Conservation (phyloP, 37 sponge, comb jelly and placozoan species). For the Crambe crambe region DNA sequence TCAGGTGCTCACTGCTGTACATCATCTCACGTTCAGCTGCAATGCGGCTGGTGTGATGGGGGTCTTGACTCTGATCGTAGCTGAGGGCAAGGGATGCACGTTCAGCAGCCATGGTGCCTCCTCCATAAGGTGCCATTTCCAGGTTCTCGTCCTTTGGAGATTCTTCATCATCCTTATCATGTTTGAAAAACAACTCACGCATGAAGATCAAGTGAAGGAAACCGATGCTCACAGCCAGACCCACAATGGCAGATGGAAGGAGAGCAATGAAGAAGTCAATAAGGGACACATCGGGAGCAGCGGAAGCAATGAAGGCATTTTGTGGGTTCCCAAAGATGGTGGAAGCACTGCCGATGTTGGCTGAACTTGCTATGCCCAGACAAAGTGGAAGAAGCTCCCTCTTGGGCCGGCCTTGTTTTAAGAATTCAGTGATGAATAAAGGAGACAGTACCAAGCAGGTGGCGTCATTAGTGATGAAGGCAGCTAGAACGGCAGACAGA, state of each 20-base stretch:
- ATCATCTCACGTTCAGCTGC: constrained; percentile 59
- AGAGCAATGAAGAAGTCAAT: constrained; percentile 68
- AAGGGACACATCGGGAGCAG: constrained; percentile 43
- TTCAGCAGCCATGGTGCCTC: constrained; percentile 44
- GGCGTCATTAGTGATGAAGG: constrained; percentile 89
- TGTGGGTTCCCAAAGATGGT: constrained; percentile 91
- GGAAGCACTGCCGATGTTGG: constrained; percentile 90
- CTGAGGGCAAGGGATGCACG: constrained; percentile 59
- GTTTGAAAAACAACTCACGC: constrained; percentile 22
- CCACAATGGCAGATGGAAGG: constrained; percentile 72
- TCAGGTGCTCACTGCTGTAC: constrained; percentile 49
- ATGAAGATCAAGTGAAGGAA: constrained; percentile 66
- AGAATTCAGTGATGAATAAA: constrained; percentile 60
- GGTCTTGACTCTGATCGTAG: constrained; percentile 65
- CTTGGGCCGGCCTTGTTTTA: constrained; percentile 53
- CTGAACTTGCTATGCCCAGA: constrained; percentile 83
- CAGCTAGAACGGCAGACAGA: constrained; percentile 69
- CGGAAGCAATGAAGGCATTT: constrained; percentile 87
- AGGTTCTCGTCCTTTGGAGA: constrained; percentile 6
- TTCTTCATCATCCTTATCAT: constrained; percentile 38
- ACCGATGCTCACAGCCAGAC: constrained; percentile 39
- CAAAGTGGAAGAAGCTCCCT: constrained; percentile 66
- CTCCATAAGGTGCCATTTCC: neutral
- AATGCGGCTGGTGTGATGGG: constrained; percentile 49
- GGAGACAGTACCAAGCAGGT: constrained; percentile 80